Conservation (phyloP, 1,140 invertebrate species). For the Drosophila quadrilineata region DNA sequence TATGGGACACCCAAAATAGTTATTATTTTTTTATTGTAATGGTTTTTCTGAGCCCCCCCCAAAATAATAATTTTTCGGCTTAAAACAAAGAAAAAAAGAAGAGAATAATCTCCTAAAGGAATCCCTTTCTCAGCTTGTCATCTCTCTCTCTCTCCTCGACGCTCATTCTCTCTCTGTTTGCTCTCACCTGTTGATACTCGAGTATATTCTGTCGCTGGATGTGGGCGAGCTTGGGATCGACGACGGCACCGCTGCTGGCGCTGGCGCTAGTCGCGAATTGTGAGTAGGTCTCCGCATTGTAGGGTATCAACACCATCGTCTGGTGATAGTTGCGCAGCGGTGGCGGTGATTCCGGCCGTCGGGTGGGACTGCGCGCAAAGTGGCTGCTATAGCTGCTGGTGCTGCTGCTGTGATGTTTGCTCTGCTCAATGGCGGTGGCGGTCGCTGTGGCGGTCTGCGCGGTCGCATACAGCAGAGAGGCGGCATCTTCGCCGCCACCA, state of each 20-base stretch:
- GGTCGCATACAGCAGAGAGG: slow-evolving; percentile 69
- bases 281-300: slow-evolving; percentile 83
- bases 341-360: slow-evolving; percentile 85
- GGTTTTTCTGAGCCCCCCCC: too few relatives aligned
- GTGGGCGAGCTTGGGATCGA: slow-evolving; percentile 70
- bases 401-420: slow-evolving; percentile 75
- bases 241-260: too few relatives aligned
- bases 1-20: too few relatives aligned
- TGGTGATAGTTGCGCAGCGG: slow-evolving; percentile 85
- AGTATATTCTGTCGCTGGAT: slow-evolving; percentile 78
- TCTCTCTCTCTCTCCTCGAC: not conserved
- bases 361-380: slow-evolving; percentile 80
- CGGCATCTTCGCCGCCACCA: slow-evolving; percentile 44
- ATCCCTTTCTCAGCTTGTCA: not conserved
- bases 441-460: slow-evolving; percentile 63
- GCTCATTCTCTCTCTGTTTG: not conserved
- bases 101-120: too few relatives aligned
- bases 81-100: too few relatives aligned
- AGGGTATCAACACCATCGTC: slow-evolving; percentile 89
- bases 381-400: slow-evolving; percentile 73
- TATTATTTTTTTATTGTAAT: too few relatives aligned
- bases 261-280: slow-evolving; percentile 77
- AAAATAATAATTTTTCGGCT: not conserved
- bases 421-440: slow-evolving; percentile 67
- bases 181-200: slow-evolving; percentile 80